Evolutionary conservation across 2,113 vertebrate genomes (phyloP), one percentile per base, ranked within the genome.

Genomic region (Hiodon alosoides): DNA sequence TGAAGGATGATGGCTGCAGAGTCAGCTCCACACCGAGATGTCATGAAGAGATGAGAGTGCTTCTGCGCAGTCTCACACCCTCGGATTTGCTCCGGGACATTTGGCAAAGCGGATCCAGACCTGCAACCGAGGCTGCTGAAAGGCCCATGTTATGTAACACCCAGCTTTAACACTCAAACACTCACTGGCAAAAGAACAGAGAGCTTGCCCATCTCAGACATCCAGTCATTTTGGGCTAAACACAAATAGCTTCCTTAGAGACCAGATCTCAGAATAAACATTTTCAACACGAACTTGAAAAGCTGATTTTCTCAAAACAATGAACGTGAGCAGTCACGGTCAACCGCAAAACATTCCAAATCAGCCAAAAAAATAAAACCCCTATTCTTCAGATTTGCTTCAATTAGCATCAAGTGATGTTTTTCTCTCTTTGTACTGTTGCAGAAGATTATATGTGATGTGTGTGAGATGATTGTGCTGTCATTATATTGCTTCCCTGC

Each of bases 401-500:
- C 7, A 58, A 71, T 71, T 71, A 71, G 60, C 70, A 71, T 71
- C 70, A 71, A 59, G 57, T 50, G 55, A 50, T 16, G 70, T 71
- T 59, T 48, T 62, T 62, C 62, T 31, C 31, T 52, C 48, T 47
- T 61, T 62, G 10, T 4, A 10, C 1, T 62, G 48, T 51, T 50
- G 14, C n/a, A 51, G 48, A 17, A 46, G 58, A 60, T 72, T 62
- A 52, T 13, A 72, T 62, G 59, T 17, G 48, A 72, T 58, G 31
- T 50, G 46, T 59, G 73, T 11, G 16, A 60, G 53, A 57, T 31
- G 65, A 8, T 53, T 55, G 13, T 50, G 47, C 53, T 50, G 31
- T 75, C 55, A 11, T 59, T 68, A 75, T 67, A 67, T 67, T 55
- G 58, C 17, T 8, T 65, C 53, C 67, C 11, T 74, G 53, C 62